phyloP scores from a whole-genome alignment of 2,888 invertebrate species.

The Urechis unicinctus region DNA sequence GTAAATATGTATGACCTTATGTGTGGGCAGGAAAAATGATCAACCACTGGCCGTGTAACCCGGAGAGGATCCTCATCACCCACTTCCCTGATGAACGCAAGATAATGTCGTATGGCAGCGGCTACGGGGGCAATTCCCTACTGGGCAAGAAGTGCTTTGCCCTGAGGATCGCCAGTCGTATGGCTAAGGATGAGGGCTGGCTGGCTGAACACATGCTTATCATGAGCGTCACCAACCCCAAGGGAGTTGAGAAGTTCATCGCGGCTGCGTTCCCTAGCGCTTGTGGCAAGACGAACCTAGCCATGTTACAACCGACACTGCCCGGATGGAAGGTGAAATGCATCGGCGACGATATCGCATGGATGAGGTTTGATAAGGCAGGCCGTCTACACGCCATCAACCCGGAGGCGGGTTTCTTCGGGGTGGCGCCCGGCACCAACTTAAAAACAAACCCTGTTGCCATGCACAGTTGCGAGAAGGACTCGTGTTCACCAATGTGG shows the following conservation, averaged over 20 bases:
- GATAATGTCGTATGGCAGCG: slow-evolving; percentile 28
- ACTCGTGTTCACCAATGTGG: slow-evolving; percentile 33
- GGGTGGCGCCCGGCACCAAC: slow-evolving; percentile 29
- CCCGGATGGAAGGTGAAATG: slow-evolving; percentile 30
- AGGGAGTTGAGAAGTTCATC: slow-evolving; percentile 27
- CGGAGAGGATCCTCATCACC: slow-evolving; percentile 23
- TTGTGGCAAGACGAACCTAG: slow-evolving; percentile 34
- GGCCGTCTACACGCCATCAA: slow-evolving; percentile 29
- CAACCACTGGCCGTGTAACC: slow-evolving; percentile 34
- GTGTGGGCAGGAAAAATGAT: slow-evolving; percentile 19
- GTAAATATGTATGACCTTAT: no score
- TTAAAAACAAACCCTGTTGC: slow-evolving; percentile 28
- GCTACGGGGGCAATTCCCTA: slow-evolving; percentile 33
- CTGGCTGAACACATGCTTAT: slow-evolving; percentile 35
- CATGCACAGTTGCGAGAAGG: slow-evolving; percentile 22
- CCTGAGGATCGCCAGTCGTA: slow-evolving; percentile 23
- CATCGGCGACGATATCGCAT: slow-evolving; percentile 32
- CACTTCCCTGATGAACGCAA: slow-evolving; percentile 26
- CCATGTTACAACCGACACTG: slow-evolving; percentile 28
- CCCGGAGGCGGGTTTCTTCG: no score
- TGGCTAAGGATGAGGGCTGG: slow-evolving; percentile 33
- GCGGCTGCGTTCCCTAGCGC: slow-evolving; percentile 31
- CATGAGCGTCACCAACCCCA: slow-evolving; percentile 28
- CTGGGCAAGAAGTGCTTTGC: no score
- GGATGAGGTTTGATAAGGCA: slow-evolving; percentile 30